phyloP scores from a whole-genome alignment of 1,140 invertebrate genomes.

The Mya arenaria region DNA sequence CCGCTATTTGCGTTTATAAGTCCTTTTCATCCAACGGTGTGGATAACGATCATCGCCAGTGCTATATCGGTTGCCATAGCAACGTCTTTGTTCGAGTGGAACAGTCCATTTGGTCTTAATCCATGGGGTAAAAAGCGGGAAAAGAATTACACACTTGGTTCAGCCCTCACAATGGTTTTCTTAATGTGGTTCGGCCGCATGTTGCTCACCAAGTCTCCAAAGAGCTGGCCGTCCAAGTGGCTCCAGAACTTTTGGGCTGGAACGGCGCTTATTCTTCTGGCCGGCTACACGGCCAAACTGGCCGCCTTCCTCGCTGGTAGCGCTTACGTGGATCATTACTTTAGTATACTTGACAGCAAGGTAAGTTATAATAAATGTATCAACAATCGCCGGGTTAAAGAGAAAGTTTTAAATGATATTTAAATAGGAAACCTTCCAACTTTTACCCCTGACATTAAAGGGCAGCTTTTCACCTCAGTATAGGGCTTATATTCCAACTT shows the following conservation, averaged over 20 bases:
- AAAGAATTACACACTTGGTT: constrained; percentile 91
- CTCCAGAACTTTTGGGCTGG: constrained; percentile 94
- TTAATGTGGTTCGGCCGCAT: constrained; percentile 69
- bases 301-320: constrained; percentile 93
- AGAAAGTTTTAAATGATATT: no score
- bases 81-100: constrained; percentile 95
- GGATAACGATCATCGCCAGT: constrained; percentile 94
- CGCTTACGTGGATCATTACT: constrained; percentile 62
- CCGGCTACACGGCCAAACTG: constrained; percentile 96
- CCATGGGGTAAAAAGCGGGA: constrained; percentile 95
- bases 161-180: constrained; percentile 94
- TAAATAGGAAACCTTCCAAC: no score
- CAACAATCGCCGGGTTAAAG: no score
- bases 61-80: constrained; percentile 94
- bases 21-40: constrained; percentile 94
- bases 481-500: no score
- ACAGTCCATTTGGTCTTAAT: constrained; percentile 94
- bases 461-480: no score
- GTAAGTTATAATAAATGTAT: no score
- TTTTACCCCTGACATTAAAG: no score
- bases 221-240: constrained; percentile 96
- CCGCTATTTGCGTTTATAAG: constrained; percentile 93
- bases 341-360: constrained; percentile 71
- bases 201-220: constrained; percentile 86
- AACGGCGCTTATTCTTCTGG: constrained; percentile 96